Base-by-base conservation (phyloP, 2,888 invertebrate species). In the Steinernema scapterisci region DNA sequence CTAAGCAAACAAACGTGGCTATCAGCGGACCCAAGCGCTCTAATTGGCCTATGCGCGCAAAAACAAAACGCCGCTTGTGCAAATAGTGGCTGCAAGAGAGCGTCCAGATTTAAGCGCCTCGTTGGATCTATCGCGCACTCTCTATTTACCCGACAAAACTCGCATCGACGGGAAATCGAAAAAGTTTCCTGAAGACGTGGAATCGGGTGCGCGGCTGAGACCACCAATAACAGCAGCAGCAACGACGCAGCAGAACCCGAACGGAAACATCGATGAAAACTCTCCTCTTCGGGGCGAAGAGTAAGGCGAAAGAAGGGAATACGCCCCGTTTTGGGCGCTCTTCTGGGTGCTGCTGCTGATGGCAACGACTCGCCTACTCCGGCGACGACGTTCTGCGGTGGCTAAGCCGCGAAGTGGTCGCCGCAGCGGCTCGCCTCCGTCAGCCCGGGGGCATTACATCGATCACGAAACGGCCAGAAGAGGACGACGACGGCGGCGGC, bases 151-250 rank as follows among this genome's bases (percentile, higher is more conserved):
- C 48, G 48, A 48, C 63, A 27, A 63, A 27, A 63, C 54, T 27
- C 54, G 23, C 21, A 21, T 25, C 63, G 63, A 6, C 31, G 38
- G 63, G 25, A 31, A 54, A n/a, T n/a, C n/a, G 11, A 21, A 63
- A 25, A 63, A 27, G 31, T 63, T 63, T 27, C 27, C 31, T 31
- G 63, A 63, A 63, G 63, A 63, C 63, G 63, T 27, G 52, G 52
- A 52, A 23, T 13, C 63, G 63, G 27, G 63, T 16, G 63, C 16
- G 63, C 13, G 11, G 27, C 63, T 13, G 25, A 54, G 25, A 63
- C 27, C 63, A 6, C 31, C 63, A 63, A 63, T 38, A 63, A 63
- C 63, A 63, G 52, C 21, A 23, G 52, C 63, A 25, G 23, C 48
- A 48, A 5, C 48, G 48, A 5, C 48, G 16, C n/a, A 16, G 48